These are phyloP conservation scores for Charanyca ferruginea DNA, from an alignment of 2,888 invertebrate genomes.

Conservation along the genomic window DNA sequence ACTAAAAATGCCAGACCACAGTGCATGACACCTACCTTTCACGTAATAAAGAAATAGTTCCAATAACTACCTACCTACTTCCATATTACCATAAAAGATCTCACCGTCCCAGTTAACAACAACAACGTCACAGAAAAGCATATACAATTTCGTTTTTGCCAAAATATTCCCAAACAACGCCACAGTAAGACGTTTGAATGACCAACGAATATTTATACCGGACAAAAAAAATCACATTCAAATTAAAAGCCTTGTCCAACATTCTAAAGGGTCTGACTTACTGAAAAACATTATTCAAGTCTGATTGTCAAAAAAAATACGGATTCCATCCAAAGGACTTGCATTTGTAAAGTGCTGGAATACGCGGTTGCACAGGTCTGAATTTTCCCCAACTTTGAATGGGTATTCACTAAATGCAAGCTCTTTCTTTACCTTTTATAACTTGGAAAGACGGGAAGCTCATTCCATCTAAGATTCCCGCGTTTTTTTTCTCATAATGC, in stretches of 20 bases:
- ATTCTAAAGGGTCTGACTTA: conserved; percentile 64
- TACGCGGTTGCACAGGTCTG: conserved; percentile 81
- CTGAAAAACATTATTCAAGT: conserved; percentile 76
- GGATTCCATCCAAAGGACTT: conserved; percentile 85
- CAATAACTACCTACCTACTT: too few relatives aligned
- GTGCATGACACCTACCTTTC: too few relatives aligned
- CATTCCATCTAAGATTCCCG: conserved; percentile 83
- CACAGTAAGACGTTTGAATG: conserved; percentile 27
- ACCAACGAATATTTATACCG: conserved; percentile 27
- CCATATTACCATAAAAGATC: too few relatives aligned
- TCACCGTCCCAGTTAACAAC: not conserved
- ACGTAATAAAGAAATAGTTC: too few relatives aligned
- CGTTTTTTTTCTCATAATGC: conserved; percentile 75
- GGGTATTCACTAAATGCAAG: conserved; percentile 89
- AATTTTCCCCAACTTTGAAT: conserved; percentile 85
- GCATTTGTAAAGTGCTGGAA: conserved; percentile 86
- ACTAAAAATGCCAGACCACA: too few relatives aligned
- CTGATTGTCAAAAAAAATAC: conserved; percentile 87
- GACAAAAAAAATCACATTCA: conserved; percentile 54
- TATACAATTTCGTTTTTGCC: not conserved
- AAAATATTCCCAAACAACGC: conserved; percentile 10
- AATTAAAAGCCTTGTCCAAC: conserved; percentile 65
- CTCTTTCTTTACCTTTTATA: conserved; percentile 87
- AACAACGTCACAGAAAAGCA: not conserved
- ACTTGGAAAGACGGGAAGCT: conserved; percentile 85